Evolutionary conservation across 2,113 vertebrate species (phyloP), one percentile per base, ranked within the genome.

Genomic region (Atherinomorus stipes): DNA sequence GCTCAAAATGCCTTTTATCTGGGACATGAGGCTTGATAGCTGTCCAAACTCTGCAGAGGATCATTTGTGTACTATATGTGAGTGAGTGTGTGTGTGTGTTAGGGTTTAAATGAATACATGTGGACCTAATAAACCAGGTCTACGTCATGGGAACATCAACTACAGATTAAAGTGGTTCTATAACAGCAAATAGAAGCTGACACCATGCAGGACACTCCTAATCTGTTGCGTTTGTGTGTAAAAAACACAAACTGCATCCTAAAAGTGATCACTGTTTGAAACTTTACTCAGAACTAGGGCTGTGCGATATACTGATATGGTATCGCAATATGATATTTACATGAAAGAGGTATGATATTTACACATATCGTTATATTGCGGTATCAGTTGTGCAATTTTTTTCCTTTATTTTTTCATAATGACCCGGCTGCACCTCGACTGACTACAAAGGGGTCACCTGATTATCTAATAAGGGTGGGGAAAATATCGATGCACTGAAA

Each of bases 1-100:
- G 60, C 51, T 82, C 67, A 28, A 76, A 79, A 72, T 71, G 58
- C 60, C 49, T 83, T 86, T 80, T 64, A 79, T 78, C 38, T 31
- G n/a, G 72, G 67, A 81, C 81, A 77, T 71, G 60, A 58, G 47
- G 23, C 42, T 66, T 31, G 54, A 74, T 38, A 7, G 61, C 40
- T 18, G 54, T 68, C 72, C 66, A 56, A 62, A 69, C 81, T 62
- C 72, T 58, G 38, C 40, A 19, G 66, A 31, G 49, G n/a, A 68
- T 74, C 51, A 31, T 63, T 73, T 60, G 47, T 72, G 28, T 76
- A 57, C 67, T 10, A 11, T 22, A 49, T 61, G 40, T 65, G 47
- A 42, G 70, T 58, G 66, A 40, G 63, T 21, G 19, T 11, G n/a
- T 37, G 25, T 28, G 57, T 34, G 62, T 6, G 61, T 42, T 4